Percentiles rank a stretch among this genome's conserved stretches.
Conservation (phyloP, 2,888 invertebrate species). For the Himalopsyche anomala region DNA sequence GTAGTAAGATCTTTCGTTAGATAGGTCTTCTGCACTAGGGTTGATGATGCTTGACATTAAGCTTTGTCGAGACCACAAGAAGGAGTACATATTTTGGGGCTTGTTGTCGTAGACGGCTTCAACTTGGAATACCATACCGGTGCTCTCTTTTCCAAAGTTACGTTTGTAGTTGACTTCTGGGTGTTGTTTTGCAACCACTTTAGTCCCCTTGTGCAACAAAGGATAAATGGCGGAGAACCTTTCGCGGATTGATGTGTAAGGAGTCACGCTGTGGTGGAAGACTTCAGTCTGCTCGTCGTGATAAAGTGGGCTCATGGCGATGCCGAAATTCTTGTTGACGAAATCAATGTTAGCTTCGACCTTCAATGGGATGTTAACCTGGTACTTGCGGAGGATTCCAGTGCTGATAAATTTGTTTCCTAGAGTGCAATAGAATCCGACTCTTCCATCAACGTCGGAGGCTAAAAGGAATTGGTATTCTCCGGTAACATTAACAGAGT, state of each 20-base stretch:
- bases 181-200: slow-evolving; percentile 71
- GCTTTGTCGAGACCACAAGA: slow-evolving; percentile 67
- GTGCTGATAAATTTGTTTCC: slow-evolving; percentile 79
- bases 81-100: slow-evolving; percentile 70
- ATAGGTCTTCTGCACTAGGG: slow-evolving; percentile 70
- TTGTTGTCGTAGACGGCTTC: slow-evolving; percentile 75
- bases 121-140: slow-evolving; percentile 77
- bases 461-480: slow-evolving; percentile 76
- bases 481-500: slow-evolving; percentile 68
- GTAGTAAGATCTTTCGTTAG: slow-evolving; percentile 73
- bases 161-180: slow-evolving; percentile 69
- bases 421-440: slow-evolving; percentile 81
- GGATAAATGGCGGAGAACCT: slow-evolving; percentile 76
- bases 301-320: slow-evolving; percentile 70
- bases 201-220: slow-evolving; percentile 72
- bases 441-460: slow-evolving; percentile 77
- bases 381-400: slow-evolving; percentile 79
- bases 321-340: slow-evolving; percentile 72
- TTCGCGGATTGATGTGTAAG: slow-evolving; percentile 80
- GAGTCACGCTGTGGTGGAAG: slow-evolving; percentile 79
- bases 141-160: slow-evolving; percentile 74
- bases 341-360: slow-evolving; percentile 73
- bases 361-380: slow-evolving; percentile 78
- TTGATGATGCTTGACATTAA: slow-evolving; percentile 68
- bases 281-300: slow-evolving; percentile 75